Base-by-base conservation (phyloP, 2,888 invertebrate genomes). In the Hylaea fasciaria region DNA sequence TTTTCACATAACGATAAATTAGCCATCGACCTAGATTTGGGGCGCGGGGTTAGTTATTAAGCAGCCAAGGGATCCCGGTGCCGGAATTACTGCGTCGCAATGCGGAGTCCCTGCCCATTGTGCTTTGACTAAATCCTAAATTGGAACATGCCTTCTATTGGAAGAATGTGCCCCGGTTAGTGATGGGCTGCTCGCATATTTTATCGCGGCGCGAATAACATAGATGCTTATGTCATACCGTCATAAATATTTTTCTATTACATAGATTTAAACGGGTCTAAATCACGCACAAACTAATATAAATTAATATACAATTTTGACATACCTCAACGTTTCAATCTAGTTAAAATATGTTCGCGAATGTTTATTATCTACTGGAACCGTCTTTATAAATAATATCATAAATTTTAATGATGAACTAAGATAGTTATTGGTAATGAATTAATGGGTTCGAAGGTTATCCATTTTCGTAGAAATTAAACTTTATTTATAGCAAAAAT, bases 41-140 rank as follows among this genome's bases (percentile, higher is more conserved):
- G 32, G 43, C 16, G 51, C 1, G 40, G 52, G 54, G 48, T 80
- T 74, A 80, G 77, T 82, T 82, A 80, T 80, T 79, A 78, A 78
- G 73, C 73, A 70, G 64, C n/a, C 69, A 64, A 67, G 63, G 68
- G 74, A 67, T 71, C 68, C 65, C 73, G 76, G 78, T 73, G 73
- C 72, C 70, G 77, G 75, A 78, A 80, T 81, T 77, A 82, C 73
- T 73, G 70, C 78, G 83, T 69, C 87, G 85, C 87, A 86, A 69
- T 87, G 86, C 87, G 85, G 81, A 76, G 76, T 61, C 77, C 47
- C 29, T 11, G 16, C 41, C 48, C 73, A 80, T 82, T 83, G 80
- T 80, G 67, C 76, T 74, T 78, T 74, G 70, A 72, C 71, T 70
- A 73, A 77, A 60, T 72, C 72, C 68, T 67, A 68, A 73, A 71